A percentile compares a stretch with the other conserved stretches of the same genome.
Conservation (phyloP, 1,140 invertebrate genomes). For the Brachionus manjavacas region DNA sequence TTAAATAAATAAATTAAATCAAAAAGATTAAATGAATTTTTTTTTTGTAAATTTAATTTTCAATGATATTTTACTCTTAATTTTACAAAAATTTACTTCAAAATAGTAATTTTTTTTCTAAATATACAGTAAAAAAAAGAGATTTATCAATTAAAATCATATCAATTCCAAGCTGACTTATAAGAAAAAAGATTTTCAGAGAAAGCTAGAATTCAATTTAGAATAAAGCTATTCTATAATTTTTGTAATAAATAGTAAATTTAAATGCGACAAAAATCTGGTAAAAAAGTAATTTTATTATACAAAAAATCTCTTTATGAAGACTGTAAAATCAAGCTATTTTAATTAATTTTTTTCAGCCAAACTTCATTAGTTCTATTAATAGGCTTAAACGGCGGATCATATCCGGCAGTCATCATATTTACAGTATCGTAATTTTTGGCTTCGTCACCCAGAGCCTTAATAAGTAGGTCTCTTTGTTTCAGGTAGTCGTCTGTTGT, state of each 20-base stretch:
- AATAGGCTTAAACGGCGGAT: slow-evolving; percentile 48
- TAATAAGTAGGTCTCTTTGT: neutral
- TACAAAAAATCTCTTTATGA: neutral
- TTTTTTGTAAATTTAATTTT: too few relatives aligned
- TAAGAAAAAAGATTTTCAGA: too few relatives aligned
- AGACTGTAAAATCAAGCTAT: neutral
- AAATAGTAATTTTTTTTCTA: too few relatives aligned
- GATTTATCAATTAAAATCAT: too few relatives aligned
- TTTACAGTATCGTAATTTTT: slow-evolving; percentile 28
- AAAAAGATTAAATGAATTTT: too few relatives aligned
- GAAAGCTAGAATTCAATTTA: neutral
- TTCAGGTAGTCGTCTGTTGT: neutral
- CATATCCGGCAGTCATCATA: slow-evolving; percentile 48
- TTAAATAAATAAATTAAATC: too few relatives aligned
- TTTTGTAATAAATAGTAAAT: neutral
- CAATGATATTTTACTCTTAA: too few relatives aligned
- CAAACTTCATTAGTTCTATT: slow-evolving; percentile 51
- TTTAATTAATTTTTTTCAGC: slow-evolving; percentile 35
- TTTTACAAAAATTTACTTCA: too few relatives aligned
- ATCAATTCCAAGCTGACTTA: too few relatives aligned
- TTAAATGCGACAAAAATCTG: too few relatives aligned
- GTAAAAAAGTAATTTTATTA: neutral
- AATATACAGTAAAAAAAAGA: too few relatives aligned
- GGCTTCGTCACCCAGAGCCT: neutral
- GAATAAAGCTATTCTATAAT: neutral